These are phyloP conservation scores for Plemyria rubiginata DNA, from an alignment of 2,888 invertebrate genomes.

Conservation along the genomic window DNA sequence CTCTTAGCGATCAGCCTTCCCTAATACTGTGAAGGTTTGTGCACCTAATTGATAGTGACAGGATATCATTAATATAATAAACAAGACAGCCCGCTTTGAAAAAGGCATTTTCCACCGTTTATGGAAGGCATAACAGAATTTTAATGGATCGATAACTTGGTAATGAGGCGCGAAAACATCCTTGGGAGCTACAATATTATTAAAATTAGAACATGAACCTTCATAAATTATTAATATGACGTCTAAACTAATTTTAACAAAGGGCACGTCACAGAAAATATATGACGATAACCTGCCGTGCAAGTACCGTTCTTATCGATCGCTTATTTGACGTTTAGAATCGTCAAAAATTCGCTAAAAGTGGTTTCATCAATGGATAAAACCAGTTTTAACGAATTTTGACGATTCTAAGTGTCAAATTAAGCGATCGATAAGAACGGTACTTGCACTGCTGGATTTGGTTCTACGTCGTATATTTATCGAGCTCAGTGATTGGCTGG, in stretches of 20 bases:
- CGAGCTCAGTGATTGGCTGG: too few species aligned
- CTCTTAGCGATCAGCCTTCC: not conserved
- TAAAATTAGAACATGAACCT: slow-evolving; percentile 38
- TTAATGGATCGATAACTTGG: slow-evolving; percentile 42
- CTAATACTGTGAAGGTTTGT: not conserved
- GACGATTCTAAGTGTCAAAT: too few species aligned
- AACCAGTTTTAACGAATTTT: too few species aligned
- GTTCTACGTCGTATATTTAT: not conserved
- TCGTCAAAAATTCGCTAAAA: too few species aligned
- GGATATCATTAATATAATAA: slow-evolving; percentile 1
- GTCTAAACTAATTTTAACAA: slow-evolving; percentile 12
- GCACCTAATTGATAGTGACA: not conserved
- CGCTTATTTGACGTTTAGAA: too few species aligned
- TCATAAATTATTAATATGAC: slow-evolving; percentile 19
- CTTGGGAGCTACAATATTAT: slow-evolving; percentile 40
- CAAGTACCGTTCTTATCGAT: too few species aligned
- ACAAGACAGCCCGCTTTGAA: not conserved
- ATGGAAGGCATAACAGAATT: slow-evolving; percentile 9
- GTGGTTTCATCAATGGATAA: too few species aligned
- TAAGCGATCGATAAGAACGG: too few species aligned
- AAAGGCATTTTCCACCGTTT: slow-evolving; percentile 2
- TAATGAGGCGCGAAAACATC: slow-evolving; percentile 45
- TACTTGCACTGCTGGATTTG: too few species aligned
- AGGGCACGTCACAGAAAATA: slow-evolving; percentile 7
- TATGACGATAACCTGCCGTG: too few species aligned